Evolutionary conservation across 2,888 invertebrate species (phyloP).

Genomic region (Aspidapion aeneum): DNA sequence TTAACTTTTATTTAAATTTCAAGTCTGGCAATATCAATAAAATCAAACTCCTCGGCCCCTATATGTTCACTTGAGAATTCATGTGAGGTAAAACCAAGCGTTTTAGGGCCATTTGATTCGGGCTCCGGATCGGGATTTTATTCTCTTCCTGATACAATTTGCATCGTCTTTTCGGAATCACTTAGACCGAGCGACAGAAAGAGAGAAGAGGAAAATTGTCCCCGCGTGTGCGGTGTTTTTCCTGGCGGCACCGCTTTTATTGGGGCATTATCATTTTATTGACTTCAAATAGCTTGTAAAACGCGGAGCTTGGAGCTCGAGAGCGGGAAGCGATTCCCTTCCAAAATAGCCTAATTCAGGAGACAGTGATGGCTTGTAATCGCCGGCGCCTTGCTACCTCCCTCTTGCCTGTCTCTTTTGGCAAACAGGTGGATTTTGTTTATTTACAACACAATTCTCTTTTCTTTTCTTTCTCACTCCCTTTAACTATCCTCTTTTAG

Average conservation of each 20-base stretch:
- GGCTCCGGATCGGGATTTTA: constrained; percentile 21
- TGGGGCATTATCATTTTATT: constrained; percentile 54
- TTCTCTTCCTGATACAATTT: constrained; percentile 48
- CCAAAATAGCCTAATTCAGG: constrained; percentile 51
- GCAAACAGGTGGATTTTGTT: constrained; percentile 50
- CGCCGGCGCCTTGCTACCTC: constrained; percentile 43
- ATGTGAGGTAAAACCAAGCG: neutral
- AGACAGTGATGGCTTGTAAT: constrained; percentile 52
- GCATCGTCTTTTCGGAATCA: constrained; percentile 47
- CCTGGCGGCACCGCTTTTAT: constrained; percentile 45
- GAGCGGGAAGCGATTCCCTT: constrained; percentile 48
- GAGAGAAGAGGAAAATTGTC: constrained; percentile 33
- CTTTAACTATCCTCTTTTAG: too few relatives aligned
- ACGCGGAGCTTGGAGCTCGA: constrained; percentile 48
- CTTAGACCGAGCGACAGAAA: constrained; percentile 36
- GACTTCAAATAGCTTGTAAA: constrained; percentile 56
- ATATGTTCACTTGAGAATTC: neutral
- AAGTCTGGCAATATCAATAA: too few relatives aligned
- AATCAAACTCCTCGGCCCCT: too few relatives aligned
- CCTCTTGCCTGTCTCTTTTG: too few relatives aligned
- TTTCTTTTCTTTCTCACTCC: too few relatives aligned
- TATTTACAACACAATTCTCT: too few relatives aligned
- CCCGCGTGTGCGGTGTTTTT: constrained; percentile 34
- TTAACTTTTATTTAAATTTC: too few relatives aligned
- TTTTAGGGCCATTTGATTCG: constrained; percentile 15